Conservation (phyloP, 2,797 vertebrate species). For the Pelodytes ibericus region DNA sequence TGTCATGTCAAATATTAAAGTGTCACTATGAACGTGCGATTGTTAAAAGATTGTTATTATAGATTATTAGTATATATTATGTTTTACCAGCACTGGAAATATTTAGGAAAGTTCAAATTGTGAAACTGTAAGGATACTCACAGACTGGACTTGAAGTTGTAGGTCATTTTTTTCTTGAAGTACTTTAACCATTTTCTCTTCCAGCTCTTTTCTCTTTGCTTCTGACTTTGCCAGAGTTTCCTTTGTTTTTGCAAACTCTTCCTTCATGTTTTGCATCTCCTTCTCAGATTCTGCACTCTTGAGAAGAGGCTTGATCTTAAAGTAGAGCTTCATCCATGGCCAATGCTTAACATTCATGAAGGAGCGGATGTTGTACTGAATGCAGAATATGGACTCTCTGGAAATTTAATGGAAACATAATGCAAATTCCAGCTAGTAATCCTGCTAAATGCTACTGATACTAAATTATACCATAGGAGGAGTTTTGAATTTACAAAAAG, state of each 20-base stretch:
- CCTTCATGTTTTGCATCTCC: constrained; percentile 70
- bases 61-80: no score
- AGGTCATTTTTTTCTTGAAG: constrained; percentile 72
- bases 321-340: constrained; percentile 73
- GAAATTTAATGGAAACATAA: no score
- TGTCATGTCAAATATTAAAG: no score
- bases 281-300: constrained; percentile 66
- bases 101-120: no score
- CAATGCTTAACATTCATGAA: constrained; percentile 89
- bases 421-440: no score
- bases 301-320: constrained; percentile 71
- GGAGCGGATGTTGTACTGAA: constrained; percentile 83
- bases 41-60: no score
- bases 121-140: constrained; percentile 57
- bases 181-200: constrained; percentile 70
- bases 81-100: no score
- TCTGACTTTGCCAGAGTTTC: constrained; percentile 67
- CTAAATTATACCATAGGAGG: no score
- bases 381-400: constrained; percentile 70
- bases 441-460: no score
- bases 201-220: constrained; percentile 67
- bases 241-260: constrained; percentile 65
- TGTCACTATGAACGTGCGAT: no score
- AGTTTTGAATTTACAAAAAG: no score
- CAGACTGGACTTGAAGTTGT: constrained; percentile 67